Evolutionary conservation across 1,140 invertebrate genomes (phyloP).

Genomic region (Pogonus chalceus): DNA sequence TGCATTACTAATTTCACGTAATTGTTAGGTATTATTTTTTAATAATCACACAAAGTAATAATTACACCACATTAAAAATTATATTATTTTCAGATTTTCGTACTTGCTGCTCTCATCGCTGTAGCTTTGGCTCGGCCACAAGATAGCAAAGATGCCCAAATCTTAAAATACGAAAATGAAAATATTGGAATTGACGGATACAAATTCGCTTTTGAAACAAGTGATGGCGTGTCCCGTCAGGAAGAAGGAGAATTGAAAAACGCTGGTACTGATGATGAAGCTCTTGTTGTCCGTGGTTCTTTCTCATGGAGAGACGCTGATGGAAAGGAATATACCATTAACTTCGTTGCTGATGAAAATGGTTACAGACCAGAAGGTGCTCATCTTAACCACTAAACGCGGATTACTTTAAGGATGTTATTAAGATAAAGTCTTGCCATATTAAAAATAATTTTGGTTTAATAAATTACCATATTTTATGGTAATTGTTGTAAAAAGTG

Average conservation of each 20-base stretch:
- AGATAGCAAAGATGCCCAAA: constrained; percentile 5
- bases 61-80: no score
- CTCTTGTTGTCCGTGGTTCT: constrained; percentile 25
- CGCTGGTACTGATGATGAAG: constrained; percentile 23
- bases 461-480: not conserved
- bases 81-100: constrained; percentile 27
- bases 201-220: constrained; percentile 27
- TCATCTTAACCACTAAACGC: constrained; percentile 9
- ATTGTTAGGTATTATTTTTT: no score
- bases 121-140: constrained; percentile 5
- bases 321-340: constrained; percentile 18
- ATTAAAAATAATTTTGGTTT: not conserved
- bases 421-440: constrained; percentile 2
- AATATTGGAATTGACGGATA: not conserved
- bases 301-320: constrained; percentile 33
- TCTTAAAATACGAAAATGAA: constrained; percentile 1
- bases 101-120: constrained; percentile 4
- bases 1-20: no score
- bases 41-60: no score
- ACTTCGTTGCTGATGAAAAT: constrained; percentile 25
- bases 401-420: constrained; percentile 9
- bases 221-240: constrained; percentile 37
- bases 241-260: constrained; percentile 37
- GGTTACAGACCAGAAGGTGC: constrained; percentile 20
- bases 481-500: not conserved